Evolutionary conservation across 2,888 invertebrate genomes (phyloP), one percentile per base, ranked within the genome.

Genomic region (Macrophya alboannulata): DNA sequence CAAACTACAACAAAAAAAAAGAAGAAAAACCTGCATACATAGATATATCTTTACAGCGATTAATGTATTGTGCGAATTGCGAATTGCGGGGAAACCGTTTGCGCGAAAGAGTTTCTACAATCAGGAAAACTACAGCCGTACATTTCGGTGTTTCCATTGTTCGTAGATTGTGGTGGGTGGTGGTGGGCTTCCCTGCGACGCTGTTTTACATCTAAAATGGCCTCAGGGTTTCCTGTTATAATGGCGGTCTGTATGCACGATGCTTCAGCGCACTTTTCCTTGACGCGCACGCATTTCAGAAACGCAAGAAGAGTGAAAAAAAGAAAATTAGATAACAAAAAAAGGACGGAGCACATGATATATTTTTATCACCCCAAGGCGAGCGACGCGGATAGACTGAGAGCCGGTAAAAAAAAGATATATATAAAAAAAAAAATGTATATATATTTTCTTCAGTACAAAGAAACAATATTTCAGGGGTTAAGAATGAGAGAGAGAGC

Each of bases 51-150:
- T 25, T 21, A 9, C 12, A 62, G 62, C 25, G 62, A 62, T 62
- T 62, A 62, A 68, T 37, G 68, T 68, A 68, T 68, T 68, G 68
- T 68, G 37, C 37, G 68, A 68, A 68, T 68, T 68, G 31, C 68
- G 62, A 62, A 68, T 68, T 68, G 31, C 17, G 8, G 68, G 37
- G 59, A 15, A 21, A 62, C n/a, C 21, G 21, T 10, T 81, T 59
- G 83, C 83, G 31, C 25, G 65, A 51, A 83, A 68, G 83, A 83
- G 65, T 83, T 68, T 83, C 72, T 45, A 83, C 83, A 83, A 83
- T 83, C 48, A 68, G 17, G 40, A 83, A 48, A 43, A 45, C 81
- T 81, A 43, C 48, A 45, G 74, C 8, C 48, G 68, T 83, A 62
- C 43, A 40, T 83, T 83, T 45, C 68, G 68, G 83, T n/a, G 21